These are phyloP conservation scores for Hirtodrosophila duncani DNA, from an alignment of 2,888 invertebrate genomes.

Conservation along the genomic window DNA sequence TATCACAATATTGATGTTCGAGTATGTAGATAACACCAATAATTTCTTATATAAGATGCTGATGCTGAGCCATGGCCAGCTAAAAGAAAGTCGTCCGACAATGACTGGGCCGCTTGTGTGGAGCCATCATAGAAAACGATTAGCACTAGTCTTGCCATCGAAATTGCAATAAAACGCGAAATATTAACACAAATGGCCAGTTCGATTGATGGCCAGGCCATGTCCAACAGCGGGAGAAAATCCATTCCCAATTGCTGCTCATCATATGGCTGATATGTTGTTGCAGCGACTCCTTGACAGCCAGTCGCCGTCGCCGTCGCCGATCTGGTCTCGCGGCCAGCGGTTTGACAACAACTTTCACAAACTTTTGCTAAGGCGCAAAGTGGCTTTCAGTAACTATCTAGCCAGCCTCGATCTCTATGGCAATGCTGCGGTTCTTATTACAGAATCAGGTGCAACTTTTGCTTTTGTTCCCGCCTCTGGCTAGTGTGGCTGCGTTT, in stretches of 20 bases:
- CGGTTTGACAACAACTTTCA: slow-evolving; percentile 60
- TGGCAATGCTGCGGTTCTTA: slow-evolving; percentile 65
- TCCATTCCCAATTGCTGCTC: slow-evolving; percentile 18
- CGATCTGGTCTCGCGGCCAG: slow-evolving; percentile 2
- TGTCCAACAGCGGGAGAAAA: slow-evolving; percentile 52
- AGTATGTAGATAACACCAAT: too few relatives aligned
- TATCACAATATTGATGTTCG: too few relatives aligned
- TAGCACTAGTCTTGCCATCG: slow-evolving; percentile 26
- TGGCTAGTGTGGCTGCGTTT: slow-evolving; percentile 2
- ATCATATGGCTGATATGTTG: slow-evolving; percentile 38
- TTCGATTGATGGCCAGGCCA: slow-evolving; percentile 18
- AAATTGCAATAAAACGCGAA: slow-evolving; percentile 12
- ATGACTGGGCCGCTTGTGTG: slow-evolving; percentile 21
- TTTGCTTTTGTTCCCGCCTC: slow-evolving; percentile 51
- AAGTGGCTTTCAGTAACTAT: slow-evolving; percentile 22
- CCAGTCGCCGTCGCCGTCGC: slow-evolving; percentile 13
- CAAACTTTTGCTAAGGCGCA: slow-evolving; percentile 47
- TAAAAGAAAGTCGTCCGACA: slow-evolving; percentile 3
- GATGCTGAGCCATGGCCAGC: too few relatives aligned
- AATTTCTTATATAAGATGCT: slow-evolving; percentile 8
- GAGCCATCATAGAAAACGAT: slow-evolving; percentile 6
- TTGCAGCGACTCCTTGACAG: slow-evolving; percentile 57
- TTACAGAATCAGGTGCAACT: slow-evolving; percentile 72
- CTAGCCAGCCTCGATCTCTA: slow-evolving; percentile 6
- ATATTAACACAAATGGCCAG: slow-evolving; percentile 27